Evolutionary conservation across 2,888 invertebrate genomes (phyloP).

Genomic region (Drosophila rellima): DNA sequence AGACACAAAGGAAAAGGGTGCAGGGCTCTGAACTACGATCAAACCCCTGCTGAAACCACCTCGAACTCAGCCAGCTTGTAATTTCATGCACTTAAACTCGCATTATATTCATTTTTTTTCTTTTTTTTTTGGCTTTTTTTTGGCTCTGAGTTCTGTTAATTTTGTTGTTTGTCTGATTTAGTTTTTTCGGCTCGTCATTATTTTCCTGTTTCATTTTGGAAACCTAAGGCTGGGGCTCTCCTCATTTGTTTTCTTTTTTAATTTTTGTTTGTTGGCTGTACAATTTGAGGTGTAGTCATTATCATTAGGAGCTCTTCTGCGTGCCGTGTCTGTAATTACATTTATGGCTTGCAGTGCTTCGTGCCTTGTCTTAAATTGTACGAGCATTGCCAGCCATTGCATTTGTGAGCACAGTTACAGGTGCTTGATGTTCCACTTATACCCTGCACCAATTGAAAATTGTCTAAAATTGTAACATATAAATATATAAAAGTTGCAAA

Average conservation of each 20-base stretch:
- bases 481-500: too few species aligned
- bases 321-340: conserved; percentile 71
- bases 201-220: conserved; percentile 53
- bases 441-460: not conserved
- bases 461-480: not conserved
- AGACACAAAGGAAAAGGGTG: conserved; percentile 44
- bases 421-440: conserved; percentile 20
- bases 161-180: conserved; percentile 75
- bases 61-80: conserved; percentile 48
- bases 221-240: conserved; percentile 58
- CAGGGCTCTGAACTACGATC: conserved; percentile 11
- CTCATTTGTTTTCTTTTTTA: conserved; percentile 50
- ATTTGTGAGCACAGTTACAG: conserved; percentile 60
- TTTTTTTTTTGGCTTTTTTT: conserved; percentile 25
- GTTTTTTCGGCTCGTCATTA: conserved; percentile 65
- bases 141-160: conserved; percentile 62
- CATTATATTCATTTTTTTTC: conserved; percentile 54
- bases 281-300: conserved; percentile 74
- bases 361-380: conserved; percentile 53
- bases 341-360: conserved; percentile 56
- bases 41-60: conserved; percentile 12
- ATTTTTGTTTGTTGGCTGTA: conserved; percentile 43
- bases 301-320: conserved; percentile 52
- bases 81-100: conserved; percentile 79
- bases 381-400: conserved; percentile 58